Conservation (phyloP, 2,888 invertebrate genomes). For the Ptychoptera albimana region DNA sequence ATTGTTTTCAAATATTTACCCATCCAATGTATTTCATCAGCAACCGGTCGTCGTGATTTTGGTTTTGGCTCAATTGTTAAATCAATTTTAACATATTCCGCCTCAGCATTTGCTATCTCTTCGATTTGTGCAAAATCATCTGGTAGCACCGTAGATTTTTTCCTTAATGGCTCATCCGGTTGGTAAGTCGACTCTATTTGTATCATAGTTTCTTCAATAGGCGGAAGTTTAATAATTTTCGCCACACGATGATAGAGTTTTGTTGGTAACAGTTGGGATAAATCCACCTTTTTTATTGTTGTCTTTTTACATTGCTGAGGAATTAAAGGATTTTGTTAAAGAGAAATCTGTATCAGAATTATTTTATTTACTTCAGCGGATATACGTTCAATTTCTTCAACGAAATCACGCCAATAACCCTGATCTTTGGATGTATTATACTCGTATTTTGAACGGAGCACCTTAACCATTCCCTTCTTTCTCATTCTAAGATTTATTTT, state of each 20-base stretch:
- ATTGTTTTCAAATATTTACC: constrained; percentile 18
- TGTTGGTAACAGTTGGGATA: constrained; percentile 21
- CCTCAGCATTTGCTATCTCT: constrained; percentile 21
- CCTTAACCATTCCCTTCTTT: background rate
- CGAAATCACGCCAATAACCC: constrained; percentile 20
- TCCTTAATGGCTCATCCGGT: constrained; percentile 8
- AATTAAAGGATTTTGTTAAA: background rate
- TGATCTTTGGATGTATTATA: constrained; percentile 9
- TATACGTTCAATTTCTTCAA: constrained; percentile 19
- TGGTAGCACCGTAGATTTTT: constrained; percentile 13
- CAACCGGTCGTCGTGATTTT: constrained; percentile 15
- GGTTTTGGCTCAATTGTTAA: constrained; percentile 19
- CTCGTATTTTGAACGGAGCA: background rate
- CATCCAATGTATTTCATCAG: constrained; percentile 21
- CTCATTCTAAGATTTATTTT: too few species aligned
- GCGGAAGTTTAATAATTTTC: constrained; percentile 21
- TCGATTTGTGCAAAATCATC: constrained; percentile 25
- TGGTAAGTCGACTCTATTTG: constrained; percentile 16
- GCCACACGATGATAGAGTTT: constrained; percentile 19
- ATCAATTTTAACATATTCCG: constrained; percentile 15
- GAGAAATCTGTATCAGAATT: background rate
- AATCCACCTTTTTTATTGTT: constrained; percentile 16
- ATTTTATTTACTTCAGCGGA: constrained; percentile 3
- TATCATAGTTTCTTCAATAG: constrained; percentile 19
- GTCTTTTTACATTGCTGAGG: constrained; percentile 10